Percentiles rank a stretch among this genome's conserved stretches.
Evolutionary conservation across 2,888 invertebrate species (phyloP).

Genomic region (Scelioninae gen. 2): DNA sequence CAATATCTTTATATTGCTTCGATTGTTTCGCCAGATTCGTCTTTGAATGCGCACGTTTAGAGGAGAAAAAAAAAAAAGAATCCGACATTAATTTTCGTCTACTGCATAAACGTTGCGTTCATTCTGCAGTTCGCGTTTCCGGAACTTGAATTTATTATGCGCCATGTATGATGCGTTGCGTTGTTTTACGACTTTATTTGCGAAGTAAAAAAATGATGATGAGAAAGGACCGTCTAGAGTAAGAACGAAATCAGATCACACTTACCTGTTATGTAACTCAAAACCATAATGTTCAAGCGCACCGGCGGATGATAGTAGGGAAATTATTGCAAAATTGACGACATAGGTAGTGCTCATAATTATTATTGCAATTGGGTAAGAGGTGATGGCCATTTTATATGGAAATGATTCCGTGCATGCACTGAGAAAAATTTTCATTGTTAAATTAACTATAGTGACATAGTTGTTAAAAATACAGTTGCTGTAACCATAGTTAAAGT

Average conservation of each 20-base stretch:
- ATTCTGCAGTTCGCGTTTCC: too few relatives aligned
- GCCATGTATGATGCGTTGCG: too few relatives aligned
- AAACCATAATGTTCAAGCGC: slow-evolving; percentile 1
- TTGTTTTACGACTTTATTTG: slow-evolving; percentile 1
- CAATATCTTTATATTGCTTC: slow-evolving; percentile 5
- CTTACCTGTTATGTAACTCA: slow-evolving; percentile 2
- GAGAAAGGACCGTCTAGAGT: neutral
- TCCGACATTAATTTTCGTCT: too few relatives aligned
- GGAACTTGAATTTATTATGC: too few relatives aligned
- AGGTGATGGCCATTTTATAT: slow-evolving; percentile 15
- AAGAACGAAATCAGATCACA: slow-evolving; percentile 12
- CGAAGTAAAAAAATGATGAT: slow-evolving; percentile 13
- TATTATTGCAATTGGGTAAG: slow-evolving; percentile 12
- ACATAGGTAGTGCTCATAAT: neutral
- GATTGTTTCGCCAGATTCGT: neutral
- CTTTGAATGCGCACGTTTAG: too few relatives aligned
- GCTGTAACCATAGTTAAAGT: too few relatives aligned
- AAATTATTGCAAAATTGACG: neutral
- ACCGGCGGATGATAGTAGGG: neutral
- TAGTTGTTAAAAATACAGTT: too few relatives aligned
- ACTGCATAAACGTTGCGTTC: too few relatives aligned
- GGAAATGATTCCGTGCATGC: slow-evolving; percentile 4
- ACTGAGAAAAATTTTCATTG: too few relatives aligned
- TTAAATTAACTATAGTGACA: too few relatives aligned
- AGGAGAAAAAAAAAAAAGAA: too few relatives aligned